Evolutionary conservation across 35 echinoderm and acorn worm genomes (phyloP).

Genomic region (Hemicentrotus pulcherrimus): DNA sequence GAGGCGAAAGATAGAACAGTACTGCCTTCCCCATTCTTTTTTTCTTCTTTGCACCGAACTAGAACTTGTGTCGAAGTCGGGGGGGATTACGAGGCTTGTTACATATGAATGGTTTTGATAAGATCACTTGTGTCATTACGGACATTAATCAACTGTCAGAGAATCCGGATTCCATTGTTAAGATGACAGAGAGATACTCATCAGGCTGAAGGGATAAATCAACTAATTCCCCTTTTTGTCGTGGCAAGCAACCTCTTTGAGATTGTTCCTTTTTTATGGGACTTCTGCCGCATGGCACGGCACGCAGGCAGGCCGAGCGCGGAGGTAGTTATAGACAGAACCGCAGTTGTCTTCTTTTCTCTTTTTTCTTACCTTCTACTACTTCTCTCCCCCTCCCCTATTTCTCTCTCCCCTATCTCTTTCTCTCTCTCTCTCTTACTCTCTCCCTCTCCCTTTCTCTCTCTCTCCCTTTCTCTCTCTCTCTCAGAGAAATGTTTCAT

Average conservation of each 20-base stretch:
- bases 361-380: no score
- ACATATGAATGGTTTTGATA: slow-evolving; percentile 29
- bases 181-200: background rate
- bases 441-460: background rate
- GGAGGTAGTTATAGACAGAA: background rate
- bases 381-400: background rate
- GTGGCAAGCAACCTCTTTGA: background rate
- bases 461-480: background rate
- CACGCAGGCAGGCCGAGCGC: background rate
- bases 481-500: background rate
- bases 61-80: background rate
- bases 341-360: background rate
- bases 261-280: background rate
- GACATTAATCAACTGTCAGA: slow-evolving; percentile 44
- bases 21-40: background rate
- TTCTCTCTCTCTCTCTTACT: no score
- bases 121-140: slow-evolving; percentile 17
- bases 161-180: slow-evolving; percentile 28
- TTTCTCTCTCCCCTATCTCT: background rate
- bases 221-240: slow-evolving; percentile 7
- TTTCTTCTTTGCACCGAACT: background rate
- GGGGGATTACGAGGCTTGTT: background rate
- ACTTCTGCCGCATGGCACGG: background rate
- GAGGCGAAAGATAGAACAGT: background rate
- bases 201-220: background rate